Percentiles rank a stretch among this genome's conserved stretches.
phyloP scores from a whole-genome alignment of 1,140 invertebrate genomes.

The Chironomus tepperi region DNA sequence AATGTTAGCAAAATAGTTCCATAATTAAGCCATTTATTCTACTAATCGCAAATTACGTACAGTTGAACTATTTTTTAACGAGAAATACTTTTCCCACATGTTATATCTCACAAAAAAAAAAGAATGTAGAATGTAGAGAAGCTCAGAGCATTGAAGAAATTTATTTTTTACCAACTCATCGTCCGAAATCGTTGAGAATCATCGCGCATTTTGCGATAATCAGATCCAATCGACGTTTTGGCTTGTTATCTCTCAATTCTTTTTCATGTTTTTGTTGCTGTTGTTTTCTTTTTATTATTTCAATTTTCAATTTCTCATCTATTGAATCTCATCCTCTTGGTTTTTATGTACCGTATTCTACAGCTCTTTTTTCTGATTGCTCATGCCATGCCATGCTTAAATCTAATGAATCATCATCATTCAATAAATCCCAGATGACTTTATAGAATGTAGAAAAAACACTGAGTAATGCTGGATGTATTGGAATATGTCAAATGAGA shows the following conservation, averaged over 20 bases:
- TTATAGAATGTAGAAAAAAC: background rate
- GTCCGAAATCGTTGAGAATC: conserved; percentile 2
- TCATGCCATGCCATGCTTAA: background rate
- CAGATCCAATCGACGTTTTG: conserved; percentile 6
- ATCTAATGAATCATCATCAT: conserved; percentile 22
- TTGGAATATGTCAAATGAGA: background rate
- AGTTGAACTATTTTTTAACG: background rate
- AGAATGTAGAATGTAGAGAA: background rate
- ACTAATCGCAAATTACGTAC: conserved; percentile 7
- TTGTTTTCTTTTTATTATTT: background rate
- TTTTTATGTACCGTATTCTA: background rate
- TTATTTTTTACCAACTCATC: conserved; percentile 3
- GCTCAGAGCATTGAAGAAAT: background rate
- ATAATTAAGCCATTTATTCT: conserved; percentile 14
- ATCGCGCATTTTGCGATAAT: conserved; percentile 12
- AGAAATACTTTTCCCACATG: conserved; percentile 6
- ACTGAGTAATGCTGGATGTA: background rate
- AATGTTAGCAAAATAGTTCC: background rate
- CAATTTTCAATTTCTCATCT: conserved; percentile 14
- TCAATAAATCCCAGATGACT: conserved; percentile 23
- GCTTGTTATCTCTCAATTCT: background rate
- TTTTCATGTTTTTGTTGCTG: background rate
- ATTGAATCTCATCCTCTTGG: background rate
- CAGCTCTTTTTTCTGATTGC: background rate
- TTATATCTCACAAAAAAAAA: background rate